phyloP scores from a whole-genome alignment of 2,888 invertebrate species.

The Clusia tigrina region DNA sequence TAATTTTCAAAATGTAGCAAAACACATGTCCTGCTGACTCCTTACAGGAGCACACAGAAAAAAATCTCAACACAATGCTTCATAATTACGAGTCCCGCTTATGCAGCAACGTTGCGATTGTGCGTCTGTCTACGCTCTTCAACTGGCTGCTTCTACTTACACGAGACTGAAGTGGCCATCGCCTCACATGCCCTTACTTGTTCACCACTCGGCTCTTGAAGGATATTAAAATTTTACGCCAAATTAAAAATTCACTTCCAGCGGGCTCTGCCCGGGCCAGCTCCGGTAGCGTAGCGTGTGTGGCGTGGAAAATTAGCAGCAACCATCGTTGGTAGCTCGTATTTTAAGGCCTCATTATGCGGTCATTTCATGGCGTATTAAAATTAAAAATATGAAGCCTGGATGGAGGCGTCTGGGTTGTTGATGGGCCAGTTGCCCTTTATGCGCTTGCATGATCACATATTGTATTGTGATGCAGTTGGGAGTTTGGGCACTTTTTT shows the following conservation, averaged over 20 bases:
- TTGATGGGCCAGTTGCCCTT: too few species aligned
- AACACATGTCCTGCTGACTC: slow-evolving; percentile 29
- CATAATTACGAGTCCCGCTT: not conserved
- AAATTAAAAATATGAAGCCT: not conserved
- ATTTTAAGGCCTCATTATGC: not conserved
- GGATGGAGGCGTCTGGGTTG: not conserved
- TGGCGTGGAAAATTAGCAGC: not conserved
- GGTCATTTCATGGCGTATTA: slow-evolving; percentile 8
- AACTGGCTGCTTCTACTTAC: too few species aligned
- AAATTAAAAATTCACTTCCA: slow-evolving; percentile 52
- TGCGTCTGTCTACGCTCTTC: not conserved
- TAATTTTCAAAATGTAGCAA: not conserved
- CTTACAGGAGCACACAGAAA: slow-evolving; percentile 26
- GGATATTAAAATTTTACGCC: slow-evolving; percentile 51
- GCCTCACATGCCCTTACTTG: not conserved
- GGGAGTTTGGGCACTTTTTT: too few species aligned
- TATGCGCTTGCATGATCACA: too few species aligned
- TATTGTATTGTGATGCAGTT: too few species aligned
- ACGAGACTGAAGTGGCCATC: too few species aligned
- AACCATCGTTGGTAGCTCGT: not conserved
- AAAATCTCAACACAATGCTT: not conserved
- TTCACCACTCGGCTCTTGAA: slow-evolving; percentile 28
- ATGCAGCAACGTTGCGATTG: not conserved
- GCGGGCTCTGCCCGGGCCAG: not conserved
- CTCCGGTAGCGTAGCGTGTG: not conserved